phyloP scores from a whole-genome alignment of 2,113 vertebrate species.

The Cinclus mexicanus region DNA sequence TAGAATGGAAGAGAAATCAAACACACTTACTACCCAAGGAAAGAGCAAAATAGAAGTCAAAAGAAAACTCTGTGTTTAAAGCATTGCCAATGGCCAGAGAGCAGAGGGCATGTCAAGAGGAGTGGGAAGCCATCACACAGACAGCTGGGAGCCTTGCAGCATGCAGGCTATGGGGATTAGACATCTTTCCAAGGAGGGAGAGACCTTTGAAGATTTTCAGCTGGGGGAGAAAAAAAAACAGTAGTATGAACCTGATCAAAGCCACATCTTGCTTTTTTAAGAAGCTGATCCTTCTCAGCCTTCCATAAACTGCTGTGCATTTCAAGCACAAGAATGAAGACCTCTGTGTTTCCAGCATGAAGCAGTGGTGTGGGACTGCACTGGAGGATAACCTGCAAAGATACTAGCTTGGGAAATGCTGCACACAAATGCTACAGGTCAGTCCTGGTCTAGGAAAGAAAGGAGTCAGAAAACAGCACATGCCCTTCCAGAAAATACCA shows the following conservation, averaged over 20 bases:
- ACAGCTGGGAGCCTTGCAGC: background rate
- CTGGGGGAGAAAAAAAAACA: background rate
- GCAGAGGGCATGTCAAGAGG: background rate
- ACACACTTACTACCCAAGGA: background rate
- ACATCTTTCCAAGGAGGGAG: background rate
- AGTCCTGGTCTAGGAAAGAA: background rate
- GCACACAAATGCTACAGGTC: rapidly evolving
- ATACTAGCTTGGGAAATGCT: background rate
- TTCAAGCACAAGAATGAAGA: background rate
- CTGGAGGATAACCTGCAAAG: background rate
- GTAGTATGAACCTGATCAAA: background rate
- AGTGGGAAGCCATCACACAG: background rate
- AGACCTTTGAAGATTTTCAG: background rate
- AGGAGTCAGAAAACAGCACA: background rate
- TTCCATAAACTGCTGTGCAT: background rate
- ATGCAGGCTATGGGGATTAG: background rate
- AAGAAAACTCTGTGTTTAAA: background rate
- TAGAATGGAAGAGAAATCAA: background rate
- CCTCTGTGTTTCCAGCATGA: background rate
- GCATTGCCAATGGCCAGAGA: background rate
- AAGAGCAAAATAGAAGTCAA: background rate
- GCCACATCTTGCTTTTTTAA: background rate
- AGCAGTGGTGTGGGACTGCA: background rate
- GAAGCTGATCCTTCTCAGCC: background rate
- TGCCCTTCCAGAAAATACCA: background rate